A percentile compares a stretch with the other conserved stretches of the same genome.
phyloP scores from a whole-genome alignment of 2,113 vertebrate genomes.

The Himantopus leucocephalus region DNA sequence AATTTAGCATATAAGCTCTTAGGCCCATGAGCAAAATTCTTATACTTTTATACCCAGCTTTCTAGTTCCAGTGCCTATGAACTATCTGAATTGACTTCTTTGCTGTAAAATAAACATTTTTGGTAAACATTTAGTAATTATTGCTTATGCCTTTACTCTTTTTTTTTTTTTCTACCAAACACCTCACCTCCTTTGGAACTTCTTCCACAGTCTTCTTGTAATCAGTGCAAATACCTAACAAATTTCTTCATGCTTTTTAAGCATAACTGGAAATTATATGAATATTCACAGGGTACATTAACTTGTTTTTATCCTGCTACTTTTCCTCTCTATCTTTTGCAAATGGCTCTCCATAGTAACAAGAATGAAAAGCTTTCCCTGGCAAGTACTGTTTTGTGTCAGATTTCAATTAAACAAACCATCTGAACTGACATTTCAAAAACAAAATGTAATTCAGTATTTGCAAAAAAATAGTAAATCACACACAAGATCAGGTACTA shows the following conservation, averaged over 20 bases:
- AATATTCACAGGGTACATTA: neutral
- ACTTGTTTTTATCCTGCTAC: neutral
- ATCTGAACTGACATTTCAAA: neutral
- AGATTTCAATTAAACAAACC: neutral
- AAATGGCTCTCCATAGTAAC: neutral
- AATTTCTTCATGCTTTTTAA: neutral
- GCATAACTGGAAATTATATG: neutral
- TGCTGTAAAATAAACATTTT: neutral
- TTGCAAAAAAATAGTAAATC: neutral
- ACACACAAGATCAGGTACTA: neutral
- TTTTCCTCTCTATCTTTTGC: neutral
- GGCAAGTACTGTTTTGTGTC: neutral
- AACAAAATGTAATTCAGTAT: neutral
- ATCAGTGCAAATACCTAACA: neutral
- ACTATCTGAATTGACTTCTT: neutral
- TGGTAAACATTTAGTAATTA: neutral
- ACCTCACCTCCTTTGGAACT: neutral
- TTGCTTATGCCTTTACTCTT: rapidly evolving
- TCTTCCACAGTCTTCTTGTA: neutral
- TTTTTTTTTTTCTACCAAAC: neutral
- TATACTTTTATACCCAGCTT: neutral
- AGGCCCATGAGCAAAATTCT: neutral
- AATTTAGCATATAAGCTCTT: neutral
- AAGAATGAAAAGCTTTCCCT: neutral
- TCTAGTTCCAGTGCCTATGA: neutral